Percentiles rank a stretch among this genome's conserved stretches.
Conservation (phyloP, 2,888 invertebrate species). For the Drosophila infuscata region DNA sequence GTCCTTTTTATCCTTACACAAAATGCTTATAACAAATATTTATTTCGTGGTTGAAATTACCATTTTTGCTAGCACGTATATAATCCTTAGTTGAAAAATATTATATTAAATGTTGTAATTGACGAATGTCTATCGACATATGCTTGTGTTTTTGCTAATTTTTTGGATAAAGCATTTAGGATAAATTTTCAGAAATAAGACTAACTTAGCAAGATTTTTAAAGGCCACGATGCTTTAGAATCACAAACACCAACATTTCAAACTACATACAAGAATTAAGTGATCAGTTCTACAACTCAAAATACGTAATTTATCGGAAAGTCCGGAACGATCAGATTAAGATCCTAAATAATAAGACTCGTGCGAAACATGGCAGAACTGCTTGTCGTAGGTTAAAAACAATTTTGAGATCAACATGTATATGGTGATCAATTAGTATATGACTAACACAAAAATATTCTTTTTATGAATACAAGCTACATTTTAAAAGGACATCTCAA, state of each 20-base stretch:
- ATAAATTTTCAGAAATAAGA: not conserved
- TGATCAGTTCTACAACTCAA: not conserved
- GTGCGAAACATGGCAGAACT: not conserved
- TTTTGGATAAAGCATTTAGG: not conserved
- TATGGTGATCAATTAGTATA: not conserved
- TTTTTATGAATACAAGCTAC: not conserved
- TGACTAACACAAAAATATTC: not conserved
- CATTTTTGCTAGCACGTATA: constrained; percentile 12
- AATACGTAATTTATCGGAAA: not conserved
- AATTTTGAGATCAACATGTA: not conserved
- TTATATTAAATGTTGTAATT: constrained; percentile 2
- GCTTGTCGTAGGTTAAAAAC: not conserved
- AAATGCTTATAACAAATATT: not conserved
- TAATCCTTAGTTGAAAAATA: constrained; percentile 1
- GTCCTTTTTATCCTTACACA: not conserved
- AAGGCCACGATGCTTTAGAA: not conserved
- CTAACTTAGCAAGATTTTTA: not conserved
- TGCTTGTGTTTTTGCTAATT: not conserved
- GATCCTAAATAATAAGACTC: not conserved
- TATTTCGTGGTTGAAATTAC: constrained; percentile 25
- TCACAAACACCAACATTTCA: not conserved
- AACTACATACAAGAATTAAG: not conserved
- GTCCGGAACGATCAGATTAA: not conserved
- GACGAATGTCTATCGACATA: not conserved
- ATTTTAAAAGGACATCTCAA: not conserved